A percentile compares a stretch with the other conserved stretches of the same genome.
These are phyloP conservation scores for Chauna torquata DNA, from an alignment of 2,113 vertebrate species.

Conservation along the genomic window DNA sequence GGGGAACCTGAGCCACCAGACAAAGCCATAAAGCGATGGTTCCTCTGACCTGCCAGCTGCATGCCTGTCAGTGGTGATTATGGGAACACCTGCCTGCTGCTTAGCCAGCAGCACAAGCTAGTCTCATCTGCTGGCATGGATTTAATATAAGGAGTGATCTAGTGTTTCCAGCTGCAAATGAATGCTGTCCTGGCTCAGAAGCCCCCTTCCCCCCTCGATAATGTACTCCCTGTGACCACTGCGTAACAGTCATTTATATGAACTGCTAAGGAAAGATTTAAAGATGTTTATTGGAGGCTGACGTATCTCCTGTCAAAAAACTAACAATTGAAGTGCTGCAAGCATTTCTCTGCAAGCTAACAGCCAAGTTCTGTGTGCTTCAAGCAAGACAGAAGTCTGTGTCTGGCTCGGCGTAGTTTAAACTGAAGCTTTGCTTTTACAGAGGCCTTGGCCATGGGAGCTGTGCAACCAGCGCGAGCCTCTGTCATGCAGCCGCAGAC, in stretches of 20 bases:
- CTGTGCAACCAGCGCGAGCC: fast-evolving
- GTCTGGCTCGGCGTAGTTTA: background rate
- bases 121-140: fast-evolving
- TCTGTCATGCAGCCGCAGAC: background rate
- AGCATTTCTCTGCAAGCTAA: background rate
- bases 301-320: background rate
- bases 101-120: background rate
- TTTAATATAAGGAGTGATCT: background rate
- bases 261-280: background rate
- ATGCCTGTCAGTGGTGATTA: fast-evolving
- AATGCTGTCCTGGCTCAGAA: background rate
- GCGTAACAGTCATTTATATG: background rate
- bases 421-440: background rate
- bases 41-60: background rate
- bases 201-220: background rate
- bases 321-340: background rate
- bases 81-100: background rate
- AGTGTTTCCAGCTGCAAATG: background rate
- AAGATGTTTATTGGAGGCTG: background rate
- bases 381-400: background rate
- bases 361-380: fast-evolving
- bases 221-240: background rate
- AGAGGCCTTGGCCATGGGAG: background rate
- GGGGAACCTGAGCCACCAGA: background rate
- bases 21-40: fast-evolving